Evolutionary conservation across 2,797 vertebrate species (phyloP).

Genomic region (Notolabrus celidotus): DNA sequence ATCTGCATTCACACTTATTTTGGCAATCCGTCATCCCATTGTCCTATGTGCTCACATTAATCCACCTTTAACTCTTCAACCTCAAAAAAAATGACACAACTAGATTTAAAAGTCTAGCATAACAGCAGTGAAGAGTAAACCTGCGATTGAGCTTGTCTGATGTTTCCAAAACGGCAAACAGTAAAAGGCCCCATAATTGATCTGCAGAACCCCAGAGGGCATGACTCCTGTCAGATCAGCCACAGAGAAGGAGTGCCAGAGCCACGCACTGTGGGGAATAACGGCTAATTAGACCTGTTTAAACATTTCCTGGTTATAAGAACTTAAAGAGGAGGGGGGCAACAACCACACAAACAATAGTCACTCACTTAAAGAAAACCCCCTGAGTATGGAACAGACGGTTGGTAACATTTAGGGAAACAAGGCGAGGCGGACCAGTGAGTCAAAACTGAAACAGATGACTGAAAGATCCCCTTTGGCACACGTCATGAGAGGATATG

Average conservation of each 20-base stretch:
- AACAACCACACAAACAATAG: constrained; percentile 81
- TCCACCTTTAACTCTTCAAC: constrained; percentile 3
- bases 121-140: constrained; percentile 55
- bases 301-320: constrained; percentile 89
- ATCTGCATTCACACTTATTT: background rate
- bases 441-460: constrained; percentile 70
- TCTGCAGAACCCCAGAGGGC: constrained; percentile 73
- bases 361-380: constrained; percentile 65
- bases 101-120: constrained; percentile 58
- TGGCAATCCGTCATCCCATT: constrained; percentile 19
- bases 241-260: constrained; percentile 75
- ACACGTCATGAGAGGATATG: background rate
- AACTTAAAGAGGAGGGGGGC: constrained; percentile 83
- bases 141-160: constrained; percentile 75
- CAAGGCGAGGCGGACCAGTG: background rate
- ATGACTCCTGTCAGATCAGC: constrained; percentile 86
- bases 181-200: constrained; percentile 81
- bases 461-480: constrained; percentile 30
- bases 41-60: constrained; percentile 16
- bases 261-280: constrained; percentile 75
- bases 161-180: constrained; percentile 73
- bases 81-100: constrained; percentile 11
- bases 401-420: constrained; percentile 69
- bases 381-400: constrained; percentile 41
- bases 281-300: constrained; percentile 83